Evolutionary conservation across 1,140 invertebrate genomes (phyloP), one percentile per base, ranked within the genome.

Genomic region (Drusus annulatus): DNA sequence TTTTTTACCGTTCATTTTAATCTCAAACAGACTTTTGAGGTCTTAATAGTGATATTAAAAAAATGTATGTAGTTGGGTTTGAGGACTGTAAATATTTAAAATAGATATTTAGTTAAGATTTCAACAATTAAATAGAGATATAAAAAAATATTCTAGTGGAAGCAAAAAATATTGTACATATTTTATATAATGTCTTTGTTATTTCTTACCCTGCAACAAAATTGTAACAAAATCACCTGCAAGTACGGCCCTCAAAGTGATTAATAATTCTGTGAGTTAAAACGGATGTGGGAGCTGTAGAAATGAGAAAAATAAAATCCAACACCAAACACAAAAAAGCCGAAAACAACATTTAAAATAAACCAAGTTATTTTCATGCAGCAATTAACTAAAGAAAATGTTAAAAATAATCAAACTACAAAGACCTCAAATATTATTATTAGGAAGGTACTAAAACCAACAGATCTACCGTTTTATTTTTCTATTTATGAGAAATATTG

Each of bases 301-400:
- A 75, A 75, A 75, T 56, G 54, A 28, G 19, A 75, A 2, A 28
- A 75, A 75, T 54, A 75, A 25, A 75, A 75, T 56, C 56, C 25
- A 58, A 28, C 62, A 65, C 62, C 62, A 21, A 65, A 65, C 62
- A 65, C n/a, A 65, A 65, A 65, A 23, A 31, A 65, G 23, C 56
- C 25, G 3, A 65, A 28, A 65, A 65, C 62, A 65, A 65, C 62
- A 65, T 28, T 65, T 25, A 65, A 65, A 65, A 60, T 60, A 65
- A 65, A 65, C 16, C n/a, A 16, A 21, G 62, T 65, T 65, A 65
- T 31, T 65, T 65, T 65, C 62, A 65, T 65, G 62, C 62, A 1
- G 25, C 10, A 31, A 25, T 25, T 65, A 65, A 28, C n/a, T 25
- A 28, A 65, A 25, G 62, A 65, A 15, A 65, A 21, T 21, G 62